Evolutionary conservation across 2,888 invertebrate genomes (phyloP).

Genomic region (Strigamia maritima): DNA sequence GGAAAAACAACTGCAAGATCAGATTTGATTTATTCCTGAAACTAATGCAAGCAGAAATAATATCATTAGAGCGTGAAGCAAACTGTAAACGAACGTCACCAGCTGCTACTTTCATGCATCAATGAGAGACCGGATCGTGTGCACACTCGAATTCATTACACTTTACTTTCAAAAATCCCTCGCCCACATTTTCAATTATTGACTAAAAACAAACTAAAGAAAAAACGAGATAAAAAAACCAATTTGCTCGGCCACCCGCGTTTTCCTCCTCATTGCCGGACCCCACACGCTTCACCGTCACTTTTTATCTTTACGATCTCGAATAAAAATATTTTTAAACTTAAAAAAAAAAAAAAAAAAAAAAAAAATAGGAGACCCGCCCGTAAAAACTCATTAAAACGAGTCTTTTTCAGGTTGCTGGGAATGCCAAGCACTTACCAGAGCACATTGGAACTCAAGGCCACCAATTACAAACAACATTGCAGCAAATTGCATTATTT

Average conservation of each 20-base stretch:
- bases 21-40: background rate
- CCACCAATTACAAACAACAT: conserved; percentile 61
- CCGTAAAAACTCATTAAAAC: conserved; percentile 12
- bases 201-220: background rate
- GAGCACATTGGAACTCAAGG: conserved; percentile 49
- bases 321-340: conserved; percentile 8
- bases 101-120: conserved; percentile 10
- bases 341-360: background rate
- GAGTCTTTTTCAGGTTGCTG: conserved; percentile 53
- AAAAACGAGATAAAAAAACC: background rate
- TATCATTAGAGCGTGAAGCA: background rate
- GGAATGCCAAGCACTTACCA: conserved; percentile 55
- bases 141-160: background rate
- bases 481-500: conserved; percentile 69
- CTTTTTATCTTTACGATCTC: conserved; percentile 17
- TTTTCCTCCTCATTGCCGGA: conserved; percentile 1
- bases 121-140: background rate
- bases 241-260: background rate
- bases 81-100: conserved; percentile 9
- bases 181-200: background rate
- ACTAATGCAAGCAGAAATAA: background rate
- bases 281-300: background rate
- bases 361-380: background rate
- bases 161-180: background rate
- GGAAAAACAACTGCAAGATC: too few relatives aligned